Evolutionary conservation across 2,797 vertebrate genomes (phyloP), one percentile per base, ranked within the genome.

Genomic region (Thripadectes ignobilis): DNA sequence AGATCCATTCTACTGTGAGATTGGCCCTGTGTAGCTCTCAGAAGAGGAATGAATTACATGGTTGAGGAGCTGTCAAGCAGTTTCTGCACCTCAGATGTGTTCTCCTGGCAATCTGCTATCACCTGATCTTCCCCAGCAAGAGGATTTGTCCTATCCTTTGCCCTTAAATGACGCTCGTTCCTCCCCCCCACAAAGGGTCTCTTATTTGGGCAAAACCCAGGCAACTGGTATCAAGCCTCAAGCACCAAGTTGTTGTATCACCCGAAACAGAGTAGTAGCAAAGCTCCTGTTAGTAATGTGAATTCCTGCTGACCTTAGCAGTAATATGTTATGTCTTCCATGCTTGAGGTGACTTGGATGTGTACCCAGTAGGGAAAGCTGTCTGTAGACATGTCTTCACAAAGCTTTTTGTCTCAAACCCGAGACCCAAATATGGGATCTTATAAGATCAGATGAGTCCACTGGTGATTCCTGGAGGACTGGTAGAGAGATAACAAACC

Each of bases 21-120:
- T 55, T n/a, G 54, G 68, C 72, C 17, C 46, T 34, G n/a, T 30
- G 67, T 10, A 46, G 65, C 66, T 73, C 87, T 49, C 69, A 65
- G 72, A 83, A 80, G 76, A 92, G 36, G 82, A 92, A 94, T 94
- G 68, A 73, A 95, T 95, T 89, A 69, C 49, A 67, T 69, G 91
- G 87, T 18, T 82, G 89, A 92, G 48, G 66, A 89, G 85, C 91
- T 91, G 85, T 62, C 82, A 72, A 34, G 85, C 73, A 78, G 72
- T 14, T 86, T 74, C 80, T 73, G 22, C 52, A 86, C 43, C 76
- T 89, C 65, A 52, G 20, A 65, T 55, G 5, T 36, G 26, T 30
- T 91, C 65, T 95, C 75, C 54, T 63, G 65, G 55, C 7, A 16
- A 36, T 88, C 65, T 85, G 49, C 23, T 65, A 46, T 78, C 43